Evolutionary conservation across 2,888 invertebrate genomes (phyloP).

Genomic region (Tuberolachnus salignus): DNA sequence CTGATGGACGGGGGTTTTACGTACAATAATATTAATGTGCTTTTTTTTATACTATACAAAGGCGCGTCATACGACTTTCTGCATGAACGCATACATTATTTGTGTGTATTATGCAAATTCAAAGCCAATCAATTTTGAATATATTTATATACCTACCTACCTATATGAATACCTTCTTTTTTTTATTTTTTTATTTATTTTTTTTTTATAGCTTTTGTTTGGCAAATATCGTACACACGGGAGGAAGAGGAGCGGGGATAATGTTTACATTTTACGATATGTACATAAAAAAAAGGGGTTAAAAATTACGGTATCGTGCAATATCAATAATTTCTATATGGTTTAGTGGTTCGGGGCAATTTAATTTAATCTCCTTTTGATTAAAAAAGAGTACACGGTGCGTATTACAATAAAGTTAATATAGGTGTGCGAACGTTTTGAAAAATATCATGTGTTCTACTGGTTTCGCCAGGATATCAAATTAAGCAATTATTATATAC

Average conservation of each 20-base stretch:
- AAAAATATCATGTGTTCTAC: too few species aligned
- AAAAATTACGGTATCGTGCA: background rate
- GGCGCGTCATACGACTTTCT: too few species aligned
- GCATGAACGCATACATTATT: too few species aligned
- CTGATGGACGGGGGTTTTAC: too few species aligned
- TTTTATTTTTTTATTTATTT: too few species aligned
- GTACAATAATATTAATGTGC: too few species aligned
- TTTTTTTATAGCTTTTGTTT: background rate
- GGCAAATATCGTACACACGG: background rate
- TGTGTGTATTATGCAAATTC: constrained; percentile 5
- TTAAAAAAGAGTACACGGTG: background rate
- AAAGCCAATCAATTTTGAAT: constrained; percentile 4
- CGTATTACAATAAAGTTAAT: too few species aligned
- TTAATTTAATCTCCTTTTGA: background rate
- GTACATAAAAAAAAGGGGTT: background rate
- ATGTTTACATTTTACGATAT: constrained; percentile 9
- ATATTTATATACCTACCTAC: background rate
- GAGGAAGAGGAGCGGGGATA: background rate
- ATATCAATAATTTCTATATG: constrained; percentile 4
- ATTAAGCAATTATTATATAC: too few species aligned
- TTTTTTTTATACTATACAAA: background rate
- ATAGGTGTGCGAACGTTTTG: too few species aligned
- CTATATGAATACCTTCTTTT: background rate
- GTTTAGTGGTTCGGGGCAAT: background rate
- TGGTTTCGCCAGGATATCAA: too few species aligned